Evolutionary conservation across 1,140 invertebrate genomes (phyloP), one percentile per base, ranked within the genome.

Genomic region (Pachyrhynchus sulphureomaculatus): DNA sequence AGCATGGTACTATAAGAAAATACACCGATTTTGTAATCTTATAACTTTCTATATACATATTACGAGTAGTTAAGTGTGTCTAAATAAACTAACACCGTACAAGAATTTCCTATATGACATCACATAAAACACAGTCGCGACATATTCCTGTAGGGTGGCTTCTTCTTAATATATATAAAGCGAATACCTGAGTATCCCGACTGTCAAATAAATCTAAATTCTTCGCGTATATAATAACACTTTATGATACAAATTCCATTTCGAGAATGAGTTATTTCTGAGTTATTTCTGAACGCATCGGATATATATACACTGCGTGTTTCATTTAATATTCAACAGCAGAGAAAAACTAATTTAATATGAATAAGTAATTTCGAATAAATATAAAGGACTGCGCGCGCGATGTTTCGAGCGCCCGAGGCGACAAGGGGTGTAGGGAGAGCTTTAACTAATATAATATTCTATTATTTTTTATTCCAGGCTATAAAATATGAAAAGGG

Each of bases 381-480:
- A 71, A 71, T 71, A 69, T 68, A 67, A 67, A 69, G 64, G 65
- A 44, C 57, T 60, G 12, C 13, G 4, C n/a, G 12, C 13, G 4
- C n/a, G 52, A 47, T 49, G 60, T 54, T 60, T 58, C 41, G 42
- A 51, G 39, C 48, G 56, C 59, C 58, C 48, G 32, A 61, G 62
- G 66, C 51, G 49, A 52, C 49, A 52, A 52, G 49, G 49, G 49
- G 49, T 10, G 42, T 20, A 23, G 57, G 58, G 65, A 59, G 47
- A 57, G 64, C 68, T 70, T 72, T 70, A 68, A 70, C 70, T 72
- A 70, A 72, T 72, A 72, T 72, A 72, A 72, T 72, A 72, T 72
- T 72, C 70, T 72, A 72, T 72, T 72, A 72, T 72, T 72, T 72
- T 72, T 72, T 72, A 70, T 70, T 68, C 65, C 64, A 44, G 45